Percentiles rank a stretch among this genome's conserved stretches.
These are phyloP conservation scores for Callospermophilus lateralis DNA, from an alignment of 2,113 vertebrate genomes.

Conservation along the genomic window DNA sequence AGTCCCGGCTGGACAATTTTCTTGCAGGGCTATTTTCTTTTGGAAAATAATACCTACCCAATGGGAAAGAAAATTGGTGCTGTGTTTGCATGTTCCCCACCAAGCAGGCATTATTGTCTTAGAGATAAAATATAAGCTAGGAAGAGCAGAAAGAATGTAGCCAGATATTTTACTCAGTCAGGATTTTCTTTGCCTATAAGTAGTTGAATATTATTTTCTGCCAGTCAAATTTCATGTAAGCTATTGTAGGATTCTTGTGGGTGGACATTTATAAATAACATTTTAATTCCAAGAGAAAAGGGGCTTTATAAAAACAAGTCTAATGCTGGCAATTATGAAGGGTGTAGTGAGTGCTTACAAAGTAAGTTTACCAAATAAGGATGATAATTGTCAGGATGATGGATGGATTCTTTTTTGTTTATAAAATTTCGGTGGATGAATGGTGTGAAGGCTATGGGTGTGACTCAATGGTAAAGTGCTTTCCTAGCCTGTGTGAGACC, in stretches of 20 bases:
- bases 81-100: slow-evolving; percentile 24
- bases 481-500: background rate
- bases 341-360: slow-evolving; percentile 48
- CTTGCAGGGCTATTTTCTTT: slow-evolving; percentile 64
- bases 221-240: slow-evolving; percentile 14
- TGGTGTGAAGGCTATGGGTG: background rate
- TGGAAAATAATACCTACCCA: slow-evolving; percentile 47
- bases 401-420: slow-evolving; percentile 68
- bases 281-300: slow-evolving; percentile 46
- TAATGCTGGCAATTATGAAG: slow-evolving; percentile 52
- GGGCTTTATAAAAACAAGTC: background rate
- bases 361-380: slow-evolving; percentile 28
- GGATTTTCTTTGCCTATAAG: slow-evolving; percentile 18
- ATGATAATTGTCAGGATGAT: slow-evolving; percentile 42
- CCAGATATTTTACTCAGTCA: background rate
- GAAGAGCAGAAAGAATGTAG: background rate
- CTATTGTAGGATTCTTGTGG: slow-evolving; percentile 4
- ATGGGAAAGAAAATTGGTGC: slow-evolving; percentile 58
- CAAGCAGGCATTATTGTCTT: background rate
- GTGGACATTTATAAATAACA: slow-evolving; percentile 51
- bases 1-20: slow-evolving; percentile 41
- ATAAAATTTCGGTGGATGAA: slow-evolving; percentile 51
- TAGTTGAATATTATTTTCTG: slow-evolving; percentile 15
- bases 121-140: slow-evolving; percentile 2
- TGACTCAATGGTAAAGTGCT: background rate